Conservation (phyloP, 2,797 vertebrate species). For the Intellagama lesueurii region DNA sequence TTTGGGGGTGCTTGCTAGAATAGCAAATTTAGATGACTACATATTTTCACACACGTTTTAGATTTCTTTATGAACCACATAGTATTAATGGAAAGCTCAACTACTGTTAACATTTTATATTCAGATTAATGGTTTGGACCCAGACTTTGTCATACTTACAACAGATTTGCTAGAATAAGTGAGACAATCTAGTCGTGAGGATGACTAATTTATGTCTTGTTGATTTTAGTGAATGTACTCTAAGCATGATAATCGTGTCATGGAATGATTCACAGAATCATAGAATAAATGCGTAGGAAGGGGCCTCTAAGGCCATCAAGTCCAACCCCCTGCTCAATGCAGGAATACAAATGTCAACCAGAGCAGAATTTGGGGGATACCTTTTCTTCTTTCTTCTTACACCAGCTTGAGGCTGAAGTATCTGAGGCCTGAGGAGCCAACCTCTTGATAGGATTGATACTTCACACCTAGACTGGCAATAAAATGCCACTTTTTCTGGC, state of each 20-base stretch:
- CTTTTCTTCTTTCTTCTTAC: background rate
- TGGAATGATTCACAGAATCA: no score
- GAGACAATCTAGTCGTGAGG: background rate
- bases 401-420: no score
- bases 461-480: no score
- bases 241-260: no score
- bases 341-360: background rate
- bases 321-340: no score
- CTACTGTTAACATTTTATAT: background rate
- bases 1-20: background rate
- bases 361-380: background rate
- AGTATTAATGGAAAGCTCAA: background rate
- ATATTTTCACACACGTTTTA: background rate
- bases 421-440: no score
- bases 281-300: no score
- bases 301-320: no score
- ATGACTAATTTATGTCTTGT: background rate
- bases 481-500: no score
- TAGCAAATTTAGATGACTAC: accelerated
- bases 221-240: background rate
- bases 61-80: background rate
- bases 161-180: background rate
- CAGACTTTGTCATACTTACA: background rate
- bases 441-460: no score
- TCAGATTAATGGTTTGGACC: background rate